These are phyloP conservation scores for Chloroceryle amazona DNA, from an alignment of 2,797 vertebrate species.

Conservation along the genomic window DNA sequence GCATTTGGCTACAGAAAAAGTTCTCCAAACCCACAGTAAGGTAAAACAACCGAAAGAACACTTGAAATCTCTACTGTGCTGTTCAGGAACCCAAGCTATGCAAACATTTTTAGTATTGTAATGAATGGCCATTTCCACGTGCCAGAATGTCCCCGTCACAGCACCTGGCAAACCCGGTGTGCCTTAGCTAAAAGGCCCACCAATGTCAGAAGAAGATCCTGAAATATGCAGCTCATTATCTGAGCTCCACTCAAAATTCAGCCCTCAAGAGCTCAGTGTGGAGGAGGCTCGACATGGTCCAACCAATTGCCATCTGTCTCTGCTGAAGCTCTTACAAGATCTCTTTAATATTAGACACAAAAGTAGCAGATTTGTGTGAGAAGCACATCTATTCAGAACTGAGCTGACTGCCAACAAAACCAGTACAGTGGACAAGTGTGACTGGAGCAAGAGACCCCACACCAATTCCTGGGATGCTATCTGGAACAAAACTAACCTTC, in stretches of 20 bases:
- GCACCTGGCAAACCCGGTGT: background rate
- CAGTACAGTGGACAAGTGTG: background rate
- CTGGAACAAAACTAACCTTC: background rate
- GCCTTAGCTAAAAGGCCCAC: background rate
- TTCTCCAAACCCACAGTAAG: background rate
- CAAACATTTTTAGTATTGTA: conserved; percentile 14
- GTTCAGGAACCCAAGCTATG: conserved; percentile 11
- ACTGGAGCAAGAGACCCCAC: background rate
- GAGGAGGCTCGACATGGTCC: conserved; percentile 22
- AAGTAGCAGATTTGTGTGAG: background rate
- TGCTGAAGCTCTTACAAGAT: background rate
- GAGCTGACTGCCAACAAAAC: background rate
- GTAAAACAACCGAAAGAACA: background rate
- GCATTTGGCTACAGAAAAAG: background rate
- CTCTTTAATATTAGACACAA: background rate
- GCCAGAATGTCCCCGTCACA: background rate
- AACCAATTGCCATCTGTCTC: conserved; percentile 8
- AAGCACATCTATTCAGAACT: background rate
- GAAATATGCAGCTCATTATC: conserved; percentile 14
- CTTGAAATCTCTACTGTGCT: background rate
- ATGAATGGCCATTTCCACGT: background rate
- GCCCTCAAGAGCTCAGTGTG: background rate
- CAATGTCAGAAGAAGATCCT: background rate
- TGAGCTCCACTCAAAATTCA: conserved; percentile 15
- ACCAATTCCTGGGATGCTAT: background rate